Base-by-base conservation (phyloP, 2,888 invertebrate species). In the Tyria jacobaeae region DNA sequence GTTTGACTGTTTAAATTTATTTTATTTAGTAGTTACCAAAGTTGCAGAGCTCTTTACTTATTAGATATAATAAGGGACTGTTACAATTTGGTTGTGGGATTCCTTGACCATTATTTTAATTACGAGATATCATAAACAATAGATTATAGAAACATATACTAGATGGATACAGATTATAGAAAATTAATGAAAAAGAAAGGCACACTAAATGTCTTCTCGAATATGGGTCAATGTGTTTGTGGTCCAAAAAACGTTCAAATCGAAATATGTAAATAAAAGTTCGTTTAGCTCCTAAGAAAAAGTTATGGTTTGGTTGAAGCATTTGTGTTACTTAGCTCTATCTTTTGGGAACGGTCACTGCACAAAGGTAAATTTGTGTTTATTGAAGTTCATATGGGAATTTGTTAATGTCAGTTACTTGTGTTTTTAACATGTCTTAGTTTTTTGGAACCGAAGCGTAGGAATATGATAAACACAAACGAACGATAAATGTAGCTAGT, bases 321-420 rank as follows among this genome's bases (percentile, higher is more conserved):
- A 52, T 70, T 67, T 57, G 49, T 61, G 50, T 64, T 44, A 63
- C 39, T 64, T 57, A 61, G 41, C 25, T 9, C 25, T 34, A 48
- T 27, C 53, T 61, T 61, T 57, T 49, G 54, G 54, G 54, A 44
- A 39, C 27, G 17, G 12, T 60, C 24, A 49, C 31, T 48, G 37
- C n/a, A 31, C 25, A 47, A 55, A 53, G 39, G 52, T 34, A 60
- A 60, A 63, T 34, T 51, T 34, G 53, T 67, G 60, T 63, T 63
- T 51, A 60, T 60, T 61, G 55, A 49, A 37, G 52, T 55, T 39
- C 41, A 60, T 57, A 41, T 34, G 17, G 27, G 50, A 60, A 41
- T 56, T 49, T 34, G 35, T 52, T 52, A 44, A 24, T 27, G 52
- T 59, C 47, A 25, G 35, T 35, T 24, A 21, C 34, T 59, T 37